Base-by-base conservation (phyloP, 2,113 vertebrate species). In the Gasterosteus nipponicus region DNA sequence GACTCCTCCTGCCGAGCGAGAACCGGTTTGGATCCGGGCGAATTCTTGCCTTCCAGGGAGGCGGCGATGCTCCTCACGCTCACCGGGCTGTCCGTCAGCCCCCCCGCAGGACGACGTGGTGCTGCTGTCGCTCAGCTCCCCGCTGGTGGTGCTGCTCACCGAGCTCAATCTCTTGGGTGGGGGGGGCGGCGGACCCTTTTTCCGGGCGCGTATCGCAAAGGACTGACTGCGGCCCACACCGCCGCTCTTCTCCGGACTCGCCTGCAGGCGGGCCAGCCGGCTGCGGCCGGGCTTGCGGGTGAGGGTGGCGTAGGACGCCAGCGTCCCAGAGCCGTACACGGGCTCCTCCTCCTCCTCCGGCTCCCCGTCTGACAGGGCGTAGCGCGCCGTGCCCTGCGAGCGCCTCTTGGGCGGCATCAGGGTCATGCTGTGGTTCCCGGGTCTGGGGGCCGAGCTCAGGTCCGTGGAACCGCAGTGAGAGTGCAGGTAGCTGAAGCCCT, bases 101-200 rank as follows among this genome's bases (percentile, higher is more conserved):
- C 82, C 0, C 0, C 84, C 86, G 4, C 29, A 29, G 22, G 91
- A 80, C 0, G 83, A 82, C 0, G 71, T 72, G 0, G 75, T 0
- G 57, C 89, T 92, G 15, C 22, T 90, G 82, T 91, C 91, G 1
- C 83, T 84, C 0, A 92, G 79, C 16, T 96, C 96, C 0, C 88
- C 89, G 29, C 95, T 93, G 10, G 92, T 89, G 3, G 93, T 95
- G 85, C 95, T 95, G 89, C 96, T 96, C 70, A 97, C 96, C 0
- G 97, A 99, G 86, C 97, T 98, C 75, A 97, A 96, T 16, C 97
- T 96, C 79, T 98, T 99, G 0, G 97, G 97, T 0, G 97, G 97
- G 0, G 97, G 97, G 0, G 97, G 97, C 0, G 97, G 97, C 0
- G 97, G 97, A 0, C 97, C 97, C 86, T 98, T 98, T 81, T 95